phyloP scores from a whole-genome alignment of 2,113 vertebrate species.

The Calidris pugnax region DNA sequence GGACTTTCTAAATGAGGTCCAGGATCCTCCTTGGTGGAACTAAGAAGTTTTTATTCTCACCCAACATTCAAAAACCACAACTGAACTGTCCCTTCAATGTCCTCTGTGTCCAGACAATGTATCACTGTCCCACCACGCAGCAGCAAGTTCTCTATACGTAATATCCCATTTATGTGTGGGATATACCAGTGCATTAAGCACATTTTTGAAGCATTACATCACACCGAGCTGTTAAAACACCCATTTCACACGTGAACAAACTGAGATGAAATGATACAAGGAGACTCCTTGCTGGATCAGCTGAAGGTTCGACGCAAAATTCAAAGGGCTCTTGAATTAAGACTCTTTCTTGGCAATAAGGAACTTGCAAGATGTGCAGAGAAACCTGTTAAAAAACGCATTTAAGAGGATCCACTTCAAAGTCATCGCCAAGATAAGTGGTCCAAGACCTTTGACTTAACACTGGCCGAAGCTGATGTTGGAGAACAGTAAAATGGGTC shows the following conservation, averaged over 20 bases:
- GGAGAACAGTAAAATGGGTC: neutral
- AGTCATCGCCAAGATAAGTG: neutral
- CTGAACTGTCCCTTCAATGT: neutral
- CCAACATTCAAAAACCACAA: neutral
- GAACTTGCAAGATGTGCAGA: neutral
- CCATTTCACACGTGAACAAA: slow-evolving; percentile 23
- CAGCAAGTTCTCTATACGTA: neutral
- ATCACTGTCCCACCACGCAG: neutral
- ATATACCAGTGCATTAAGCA: neutral
- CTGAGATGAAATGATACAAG: neutral
- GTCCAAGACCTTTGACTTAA: neutral
- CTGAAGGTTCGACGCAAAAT: neutral
- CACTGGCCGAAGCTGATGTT: neutral
- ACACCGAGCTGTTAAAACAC: neutral
- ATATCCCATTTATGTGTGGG: neutral
- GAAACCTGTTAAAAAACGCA: neutral
- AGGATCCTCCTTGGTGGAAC: neutral
- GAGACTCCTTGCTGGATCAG: neutral
- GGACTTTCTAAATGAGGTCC: neutral
- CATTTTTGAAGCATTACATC: neutral
- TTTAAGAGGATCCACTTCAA: neutral
- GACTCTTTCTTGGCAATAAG: neutral
- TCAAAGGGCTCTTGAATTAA: neutral
- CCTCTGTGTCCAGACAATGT: neutral
- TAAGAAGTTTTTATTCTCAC: neutral